Conservation (phyloP, 2,888 invertebrate genomes). For the Elegia similella region DNA sequence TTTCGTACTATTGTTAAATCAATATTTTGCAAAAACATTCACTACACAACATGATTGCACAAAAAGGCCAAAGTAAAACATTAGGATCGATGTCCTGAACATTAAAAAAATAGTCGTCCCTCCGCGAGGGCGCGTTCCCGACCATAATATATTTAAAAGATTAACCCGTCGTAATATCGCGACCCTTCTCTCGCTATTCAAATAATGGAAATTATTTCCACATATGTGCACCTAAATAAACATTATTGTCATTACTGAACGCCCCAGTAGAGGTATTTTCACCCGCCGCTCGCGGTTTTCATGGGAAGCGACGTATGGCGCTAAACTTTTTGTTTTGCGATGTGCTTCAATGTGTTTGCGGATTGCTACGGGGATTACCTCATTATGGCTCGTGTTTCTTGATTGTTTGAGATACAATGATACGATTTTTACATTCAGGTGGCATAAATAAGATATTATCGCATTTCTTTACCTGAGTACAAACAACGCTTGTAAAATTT, state of each 20-base stretch:
- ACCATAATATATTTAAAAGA: constrained; percentile 82
- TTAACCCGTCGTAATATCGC: constrained; percentile 78
- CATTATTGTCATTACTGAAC: constrained; percentile 77
- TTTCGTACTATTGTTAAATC: too few species aligned
- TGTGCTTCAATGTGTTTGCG: constrained; percentile 24
- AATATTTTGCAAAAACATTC: too few species aligned
- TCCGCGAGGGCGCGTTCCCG: constrained; percentile 64
- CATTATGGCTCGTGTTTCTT: constrained; percentile 2
- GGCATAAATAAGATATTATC: constrained; percentile 14
- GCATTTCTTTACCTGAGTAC: constrained; percentile 47
- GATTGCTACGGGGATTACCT: constrained; percentile 21
- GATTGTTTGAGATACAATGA: constrained; percentile 4
- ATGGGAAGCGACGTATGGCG: constrained; percentile 47
- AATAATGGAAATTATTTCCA: constrained; percentile 81
- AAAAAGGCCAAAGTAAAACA: constrained; percentile 31
- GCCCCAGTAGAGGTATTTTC: constrained; percentile 67
- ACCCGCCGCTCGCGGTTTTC: constrained; percentile 59
- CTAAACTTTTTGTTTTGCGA: constrained; percentile 32
- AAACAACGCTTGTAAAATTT: constrained; percentile 71
- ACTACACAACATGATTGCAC: background rate
- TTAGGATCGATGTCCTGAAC: constrained; percentile 70
- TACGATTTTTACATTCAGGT: background rate
- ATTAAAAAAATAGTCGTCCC: constrained; percentile 65
- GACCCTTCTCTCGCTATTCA: constrained; percentile 74
- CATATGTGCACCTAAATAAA: constrained; percentile 81